Evolutionary conservation across 1,140 invertebrate genomes (phyloP).

Genomic region (Campoletis sonorensis): DNA sequence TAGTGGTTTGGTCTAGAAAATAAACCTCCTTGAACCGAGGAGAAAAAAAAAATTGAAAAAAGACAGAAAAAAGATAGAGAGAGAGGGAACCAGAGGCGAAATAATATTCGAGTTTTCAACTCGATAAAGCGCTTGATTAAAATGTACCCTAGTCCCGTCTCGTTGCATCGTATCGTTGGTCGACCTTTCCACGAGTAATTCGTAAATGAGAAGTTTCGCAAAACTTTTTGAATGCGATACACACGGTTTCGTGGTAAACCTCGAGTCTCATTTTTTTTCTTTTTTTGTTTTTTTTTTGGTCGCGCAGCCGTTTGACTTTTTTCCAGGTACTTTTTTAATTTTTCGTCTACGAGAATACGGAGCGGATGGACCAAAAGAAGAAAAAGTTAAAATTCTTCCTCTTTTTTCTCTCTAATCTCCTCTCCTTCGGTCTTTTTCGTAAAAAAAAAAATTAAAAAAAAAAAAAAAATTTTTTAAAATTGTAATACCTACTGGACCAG

Average conservation of each 20-base stretch:
- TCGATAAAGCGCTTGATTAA: slow-evolving; percentile 69
- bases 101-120: slow-evolving; percentile 69
- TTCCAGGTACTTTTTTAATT: no score
- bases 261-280: no score
- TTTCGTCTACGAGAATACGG: no score
- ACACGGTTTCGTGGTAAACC: slow-evolving; percentile 16
- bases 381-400: background rate
- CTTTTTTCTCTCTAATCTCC: background rate
- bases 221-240: slow-evolving; percentile 62
- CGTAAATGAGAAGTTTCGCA: slow-evolving; percentile 65
- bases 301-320: no score
- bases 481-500: background rate
- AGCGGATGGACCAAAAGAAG: no score
- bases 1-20: slow-evolving; percentile 15
- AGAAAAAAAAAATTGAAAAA: background rate
- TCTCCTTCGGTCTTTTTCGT: background rate
- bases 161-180: background rate
- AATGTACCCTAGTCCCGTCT: slow-evolving; percentile 56
- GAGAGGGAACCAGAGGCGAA: slow-evolving; percentile 49
- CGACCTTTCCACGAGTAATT: slow-evolving; percentile 59
- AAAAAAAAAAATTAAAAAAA: background rate
- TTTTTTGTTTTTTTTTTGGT: no score
- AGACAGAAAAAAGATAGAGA: no score
- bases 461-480: background rate
- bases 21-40: background rate